These are phyloP conservation scores for Puntigrus tetrazona DNA, from an alignment of 2,113 vertebrate genomes.

Conservation along the genomic window DNA sequence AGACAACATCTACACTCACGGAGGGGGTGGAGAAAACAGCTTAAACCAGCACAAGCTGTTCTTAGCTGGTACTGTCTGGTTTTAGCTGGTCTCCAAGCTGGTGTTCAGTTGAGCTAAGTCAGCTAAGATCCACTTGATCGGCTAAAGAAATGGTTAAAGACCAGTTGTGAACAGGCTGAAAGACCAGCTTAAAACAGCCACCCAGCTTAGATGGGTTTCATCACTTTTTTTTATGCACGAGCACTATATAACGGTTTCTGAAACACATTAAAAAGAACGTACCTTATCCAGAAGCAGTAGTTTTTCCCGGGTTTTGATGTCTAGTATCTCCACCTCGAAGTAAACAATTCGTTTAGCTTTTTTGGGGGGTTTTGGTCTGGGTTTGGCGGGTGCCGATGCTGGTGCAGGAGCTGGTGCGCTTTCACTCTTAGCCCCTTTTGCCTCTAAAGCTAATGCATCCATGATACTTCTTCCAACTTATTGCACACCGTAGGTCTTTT, in stretches of 20 bases:
- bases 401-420: constrained; percentile 53
- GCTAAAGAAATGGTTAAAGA: not conserved
- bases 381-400: constrained; percentile 55
- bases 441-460: constrained; percentile 78
- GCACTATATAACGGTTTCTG: not conserved
- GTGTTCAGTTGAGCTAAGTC: too few relatives aligned
- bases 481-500: not conserved
- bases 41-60: not conserved
- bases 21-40: too few relatives aligned
- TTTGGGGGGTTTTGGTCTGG: constrained; percentile 75
- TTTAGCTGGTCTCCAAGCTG: too few relatives aligned
- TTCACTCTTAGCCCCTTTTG: constrained; percentile 65
- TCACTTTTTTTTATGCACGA: too few relatives aligned
- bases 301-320: constrained; percentile 86
- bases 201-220: not conserved
- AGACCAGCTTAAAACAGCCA: not conserved
- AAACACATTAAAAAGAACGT: constrained; percentile 45
- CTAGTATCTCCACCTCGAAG: constrained; percentile 94
- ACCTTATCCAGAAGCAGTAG: constrained; percentile 94
- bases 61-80: not conserved
- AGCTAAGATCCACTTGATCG: too few relatives aligned
- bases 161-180: not conserved
- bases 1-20: not conserved
- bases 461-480: constrained; percentile 64
- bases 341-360: constrained; percentile 88